Evolutionary conservation across 2,888 invertebrate species (phyloP).

Genomic region (Ethmia dodecea): DNA sequence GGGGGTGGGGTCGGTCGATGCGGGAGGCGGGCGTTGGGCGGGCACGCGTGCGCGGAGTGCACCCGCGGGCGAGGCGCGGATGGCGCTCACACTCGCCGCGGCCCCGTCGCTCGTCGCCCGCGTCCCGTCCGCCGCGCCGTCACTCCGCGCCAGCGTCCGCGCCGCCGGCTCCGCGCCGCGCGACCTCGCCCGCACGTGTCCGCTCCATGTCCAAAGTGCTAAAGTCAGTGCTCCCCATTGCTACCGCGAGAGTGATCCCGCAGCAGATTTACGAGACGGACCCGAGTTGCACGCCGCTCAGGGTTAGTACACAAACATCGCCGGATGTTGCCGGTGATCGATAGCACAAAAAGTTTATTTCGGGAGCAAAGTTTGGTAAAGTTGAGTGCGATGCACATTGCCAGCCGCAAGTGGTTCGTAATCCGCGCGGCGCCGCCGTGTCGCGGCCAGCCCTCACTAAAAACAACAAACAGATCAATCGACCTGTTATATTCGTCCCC

Average conservation of each 20-base stretch:
- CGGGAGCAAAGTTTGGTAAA: constrained; percentile 63
- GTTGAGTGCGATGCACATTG: constrained; percentile 70
- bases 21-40: constrained; percentile 35
- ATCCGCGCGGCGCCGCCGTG: constrained; percentile 64
- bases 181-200: constrained; percentile 57
- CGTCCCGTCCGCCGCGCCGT: constrained; percentile 26
- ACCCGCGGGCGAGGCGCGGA: constrained; percentile 34
- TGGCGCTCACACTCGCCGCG: constrained; percentile 42
- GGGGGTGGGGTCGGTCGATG: constrained; percentile 43
- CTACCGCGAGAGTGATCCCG: constrained; percentile 71
- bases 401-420: constrained; percentile 62
- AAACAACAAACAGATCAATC: constrained; percentile 75
- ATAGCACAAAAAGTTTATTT: constrained; percentile 65
- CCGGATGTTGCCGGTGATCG: constrained; percentile 39
- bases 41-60: constrained; percentile 54
- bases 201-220: constrained; percentile 73
- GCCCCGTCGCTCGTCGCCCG: constrained; percentile 48
- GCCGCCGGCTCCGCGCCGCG: constrained; percentile 46
- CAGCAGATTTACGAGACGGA: constrained; percentile 65
- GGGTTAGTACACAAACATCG: constrained; percentile 59
- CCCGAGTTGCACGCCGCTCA: constrained; percentile 66
- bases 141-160: constrained; percentile 26
- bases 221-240: constrained; percentile 72
- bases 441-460: constrained; percentile 61
- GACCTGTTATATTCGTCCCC: constrained; percentile 56